Evolutionary conservation across 2,797 vertebrate species (phyloP).

Genomic region (Anabas testudineus): DNA sequence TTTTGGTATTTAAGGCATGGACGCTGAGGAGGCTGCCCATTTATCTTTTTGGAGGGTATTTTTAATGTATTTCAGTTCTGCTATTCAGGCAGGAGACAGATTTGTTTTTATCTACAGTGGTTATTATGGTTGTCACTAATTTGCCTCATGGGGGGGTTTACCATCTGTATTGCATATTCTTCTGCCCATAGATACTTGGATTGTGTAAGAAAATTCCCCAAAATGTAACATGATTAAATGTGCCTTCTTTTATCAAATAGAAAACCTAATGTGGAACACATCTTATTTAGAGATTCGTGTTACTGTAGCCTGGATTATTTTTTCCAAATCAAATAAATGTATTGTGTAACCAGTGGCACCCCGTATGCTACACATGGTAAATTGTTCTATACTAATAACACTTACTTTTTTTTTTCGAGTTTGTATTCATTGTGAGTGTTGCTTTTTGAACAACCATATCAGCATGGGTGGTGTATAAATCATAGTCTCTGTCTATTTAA

Average conservation of each 20-base stretch:
- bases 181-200: neutral
- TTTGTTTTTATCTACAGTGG: too few relatives aligned
- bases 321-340: conserved; percentile 27
- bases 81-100: too few relatives aligned
- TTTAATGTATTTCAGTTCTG: too few relatives aligned
- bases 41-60: too few relatives aligned
- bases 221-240: neutral
- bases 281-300: neutral
- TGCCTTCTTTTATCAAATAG: conserved; percentile 14
- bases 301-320: neutral
- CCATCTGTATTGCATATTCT: neutral
- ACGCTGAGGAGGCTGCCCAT: neutral
- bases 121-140: neutral
- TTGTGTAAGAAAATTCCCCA: neutral
- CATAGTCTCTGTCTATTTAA: too few relatives aligned
- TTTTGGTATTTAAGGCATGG: neutral
- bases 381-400: neutral
- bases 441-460: neutral
- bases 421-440: neutral
- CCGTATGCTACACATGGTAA: neutral
- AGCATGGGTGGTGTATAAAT: neutral
- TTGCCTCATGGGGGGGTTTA: neutral
- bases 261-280: neutral
- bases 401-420: too few relatives aligned
- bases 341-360: conserved; percentile 1